Base-by-base conservation (phyloP, 92 coral and sea anemone genomes). In the Pocillopora meandrina region DNA sequence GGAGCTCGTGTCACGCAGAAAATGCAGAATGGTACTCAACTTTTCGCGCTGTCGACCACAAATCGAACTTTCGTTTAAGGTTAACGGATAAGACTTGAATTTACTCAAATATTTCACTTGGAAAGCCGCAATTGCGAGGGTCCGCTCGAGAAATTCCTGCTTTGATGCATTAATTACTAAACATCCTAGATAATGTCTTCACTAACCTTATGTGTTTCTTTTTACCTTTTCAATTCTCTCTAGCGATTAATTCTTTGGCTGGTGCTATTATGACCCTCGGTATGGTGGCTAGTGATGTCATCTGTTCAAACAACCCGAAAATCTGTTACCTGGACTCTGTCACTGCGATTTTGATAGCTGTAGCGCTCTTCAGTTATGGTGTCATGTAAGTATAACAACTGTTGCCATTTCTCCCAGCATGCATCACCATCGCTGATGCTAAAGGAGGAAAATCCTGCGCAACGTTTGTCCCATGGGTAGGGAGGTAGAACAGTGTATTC, bases 321-420 rank as follows among this genome's bases (percentile, higher is more conserved):
- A 92, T 97, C 71, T 97, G 99, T 92, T 97, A 91, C 77, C 78
- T 97, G 87, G 99, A 97, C 81, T 93, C 99, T 20, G 92, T 89
- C 33, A 92, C 93, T 52, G 99, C 99, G 26, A 78, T 97, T 35
- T 85, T 91, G 75, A 97, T 97, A 18, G 95, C 97, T 17, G 79
- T 91, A 59, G 86, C 92, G 11, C 80, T 97, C 61, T 82, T 97
- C 56, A 82, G 82, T 49, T 97, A 91, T 63, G 99, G 99, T 12
- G 74, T 88, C 61, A 81, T 93, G 99, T 94, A 79, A 89, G 92
- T 75, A 21, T 19, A 10, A 79, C 21, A 70, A 36, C 1, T 42
- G 56, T 34, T 70, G 21, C 33, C 19, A 12, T 59, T 2, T 59
- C 10, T 16, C 62, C 52, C 52, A 0, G 52, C 52, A 42, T 42